Evolutionary conservation across 2,113 vertebrate species (phyloP), one percentile per base, ranked within the genome.

Genomic region (Butorides virescens): DNA sequence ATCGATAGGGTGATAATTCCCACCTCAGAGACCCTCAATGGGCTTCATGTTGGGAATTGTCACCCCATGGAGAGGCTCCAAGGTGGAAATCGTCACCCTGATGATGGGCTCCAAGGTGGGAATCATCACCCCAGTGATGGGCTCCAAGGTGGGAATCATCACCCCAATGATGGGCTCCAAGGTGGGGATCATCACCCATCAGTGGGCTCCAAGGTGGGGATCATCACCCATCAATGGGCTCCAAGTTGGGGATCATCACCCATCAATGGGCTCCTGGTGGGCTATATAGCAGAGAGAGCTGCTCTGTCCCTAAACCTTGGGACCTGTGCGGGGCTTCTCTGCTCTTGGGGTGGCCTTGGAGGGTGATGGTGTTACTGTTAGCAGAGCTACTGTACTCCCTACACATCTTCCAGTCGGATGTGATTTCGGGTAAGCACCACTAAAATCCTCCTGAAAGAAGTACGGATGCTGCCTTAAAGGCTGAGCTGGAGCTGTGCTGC

Each of bases 401-500:
- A 1, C 3, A 1, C 13, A 3, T 10, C 15, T 34, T 61, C n/a
- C 11, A 8, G 19, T 3, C 1, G 6, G 49, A 21, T 0, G 2
- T 1, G 4, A 6, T 10, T 77, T 34, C 34, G 27, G n/a, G 71
- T 25, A 16, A 56, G 34, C 3, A 7, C 15, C 5, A 0, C 22
- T 22, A 1, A 1, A 11, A 17, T 3, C 1, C 37, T 15, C 17
- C 10, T 5, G 1, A 18, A 47, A 50, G 13, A 18, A 8, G 42
- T 2, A 34, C 0, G 2, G 26, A 4, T 29, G 44, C 32, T 37
- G 62, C 58, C 50, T 42, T 10, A 20, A 30, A 85, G 30, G 27
- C 55, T 5, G 2, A 16, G 25, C 0, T 17, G 9, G 13, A 22
- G 2, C 8, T 6, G 4, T 0, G 20, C 7, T 11, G 52, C 3